A percentile compares a stretch with the other conserved stretches of the same genome.
phyloP scores from a whole-genome alignment of 2,797 vertebrate genomes.

The Rallus crepitans region DNA sequence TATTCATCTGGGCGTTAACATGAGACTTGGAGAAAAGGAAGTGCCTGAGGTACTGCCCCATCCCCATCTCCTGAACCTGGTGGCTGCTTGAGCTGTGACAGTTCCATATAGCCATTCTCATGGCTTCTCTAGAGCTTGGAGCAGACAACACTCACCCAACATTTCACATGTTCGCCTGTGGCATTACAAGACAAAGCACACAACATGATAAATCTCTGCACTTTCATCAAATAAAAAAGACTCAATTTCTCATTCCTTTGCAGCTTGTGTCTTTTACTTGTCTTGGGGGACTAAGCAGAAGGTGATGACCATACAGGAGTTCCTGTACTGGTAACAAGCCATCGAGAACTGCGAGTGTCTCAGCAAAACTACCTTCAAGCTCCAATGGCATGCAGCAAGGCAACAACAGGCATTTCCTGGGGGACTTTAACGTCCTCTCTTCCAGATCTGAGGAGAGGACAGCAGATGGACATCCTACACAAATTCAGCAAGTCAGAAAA shows the following conservation, averaged over 20 bases:
- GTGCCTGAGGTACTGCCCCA: background rate
- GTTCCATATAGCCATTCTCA: background rate
- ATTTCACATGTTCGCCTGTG: background rate
- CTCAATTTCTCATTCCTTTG: background rate
- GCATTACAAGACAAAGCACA: background rate
- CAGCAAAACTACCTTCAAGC: background rate
- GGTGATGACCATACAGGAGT: background rate
- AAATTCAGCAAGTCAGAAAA: background rate
- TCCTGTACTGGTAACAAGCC: background rate
- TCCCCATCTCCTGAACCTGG: background rate
- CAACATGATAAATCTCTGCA: background rate
- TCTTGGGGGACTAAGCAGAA: background rate
- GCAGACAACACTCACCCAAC: background rate
- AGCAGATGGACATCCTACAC: background rate
- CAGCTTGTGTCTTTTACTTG: background rate
- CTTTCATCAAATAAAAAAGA: background rate
- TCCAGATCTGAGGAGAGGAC: background rate
- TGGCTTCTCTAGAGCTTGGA: background rate
- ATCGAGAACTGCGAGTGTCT: background rate
- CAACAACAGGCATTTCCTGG: background rate
- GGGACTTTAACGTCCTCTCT: background rate
- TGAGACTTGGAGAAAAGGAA: background rate
- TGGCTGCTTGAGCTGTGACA: background rate
- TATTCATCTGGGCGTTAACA: background rate
- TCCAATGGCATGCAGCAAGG: background rate